Conservation (phyloP, 2,797 vertebrate genomes). For the Salmo trutta region DNA sequence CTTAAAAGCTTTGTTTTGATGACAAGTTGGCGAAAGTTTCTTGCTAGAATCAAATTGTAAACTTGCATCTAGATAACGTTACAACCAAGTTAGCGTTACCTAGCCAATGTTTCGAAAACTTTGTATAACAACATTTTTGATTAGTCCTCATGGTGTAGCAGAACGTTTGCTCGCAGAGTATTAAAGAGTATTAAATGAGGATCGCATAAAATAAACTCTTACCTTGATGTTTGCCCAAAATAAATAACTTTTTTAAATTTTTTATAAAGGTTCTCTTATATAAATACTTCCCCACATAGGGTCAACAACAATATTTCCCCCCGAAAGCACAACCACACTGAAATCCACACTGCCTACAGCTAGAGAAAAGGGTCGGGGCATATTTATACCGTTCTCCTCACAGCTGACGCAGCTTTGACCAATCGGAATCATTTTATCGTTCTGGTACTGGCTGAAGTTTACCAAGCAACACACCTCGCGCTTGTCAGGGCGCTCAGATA, state of each 20-base stretch:
- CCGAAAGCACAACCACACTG: conserved; percentile 1
- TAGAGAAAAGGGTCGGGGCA: background rate
- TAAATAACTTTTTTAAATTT: background rate
- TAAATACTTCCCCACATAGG: conserved; percentile 12
- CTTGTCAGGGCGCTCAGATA: background rate
- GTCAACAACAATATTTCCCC: background rate
- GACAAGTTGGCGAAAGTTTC: no score
- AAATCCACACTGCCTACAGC: conserved; percentile 22
- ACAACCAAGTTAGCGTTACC: background rate
- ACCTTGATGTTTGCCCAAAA: background rate
- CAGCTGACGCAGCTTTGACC: conserved; percentile 61
- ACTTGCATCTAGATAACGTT: background rate
- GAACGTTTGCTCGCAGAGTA: background rate
- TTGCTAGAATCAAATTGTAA: no score
- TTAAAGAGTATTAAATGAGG: no score
- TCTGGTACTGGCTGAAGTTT: background rate
- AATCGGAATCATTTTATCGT: conserved; percentile 46
- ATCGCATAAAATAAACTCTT: background rate
- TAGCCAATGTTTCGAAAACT: no score
- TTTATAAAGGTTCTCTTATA: background rate
- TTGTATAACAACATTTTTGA: no score
- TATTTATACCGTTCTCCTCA: conserved; percentile 54
- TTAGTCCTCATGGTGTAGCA: background rate
- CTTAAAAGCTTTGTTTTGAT: no score
- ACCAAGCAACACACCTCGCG: background rate